Evolutionary conservation across 2,797 vertebrate genomes (phyloP), one percentile per base, ranked within the genome.

Genomic region (Threskiornis aethiopicus): DNA sequence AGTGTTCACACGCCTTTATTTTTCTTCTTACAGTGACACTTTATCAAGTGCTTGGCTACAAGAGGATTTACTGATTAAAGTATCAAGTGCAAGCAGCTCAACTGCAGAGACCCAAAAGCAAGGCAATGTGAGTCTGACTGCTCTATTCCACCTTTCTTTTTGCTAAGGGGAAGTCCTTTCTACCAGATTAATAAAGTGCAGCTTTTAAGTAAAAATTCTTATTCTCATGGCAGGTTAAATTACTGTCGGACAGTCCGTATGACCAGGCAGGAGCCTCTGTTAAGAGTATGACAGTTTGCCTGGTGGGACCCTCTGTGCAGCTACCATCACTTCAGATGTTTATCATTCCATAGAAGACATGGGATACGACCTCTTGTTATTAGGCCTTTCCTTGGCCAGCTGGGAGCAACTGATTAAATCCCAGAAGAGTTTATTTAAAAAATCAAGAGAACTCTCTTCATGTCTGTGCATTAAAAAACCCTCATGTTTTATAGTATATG

Each of bases 11-110:
- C 0, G 0, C 39, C 18, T 86, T 59, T 54, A 51, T 66, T 55
- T 47, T 65, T 44, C 49, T 51, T 87, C 81, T 78, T 71, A 55
- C 31, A 65, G 39, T 6, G 42, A 71, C 49, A 29, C 39, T 67
- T 77, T 9, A 84, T 55, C 15, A 58, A 73, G 55, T 16, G 11
- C 58, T 78, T 82, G 46, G 76, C 83, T 91, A 69, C 69, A 78
- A 61, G 42, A 75, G 64, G 46, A 78, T 76, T 91, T 81, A 58
- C 77, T 61, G 72, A 88, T 85, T 58, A 24, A 85, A 82, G 82
- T 11, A 85, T 64, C 18, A 75, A 77, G 67, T 16, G 28, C 71
- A 89, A 67, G 37, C 41, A 67, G 55, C 64, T 92, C 64, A 61
- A 35, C 26, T 46, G 64, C 52, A 75, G 57, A 41, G 61, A 59